Evolutionary conservation across 2,888 invertebrate species (phyloP).

Genomic region (Aporophyla nigra): DNA sequence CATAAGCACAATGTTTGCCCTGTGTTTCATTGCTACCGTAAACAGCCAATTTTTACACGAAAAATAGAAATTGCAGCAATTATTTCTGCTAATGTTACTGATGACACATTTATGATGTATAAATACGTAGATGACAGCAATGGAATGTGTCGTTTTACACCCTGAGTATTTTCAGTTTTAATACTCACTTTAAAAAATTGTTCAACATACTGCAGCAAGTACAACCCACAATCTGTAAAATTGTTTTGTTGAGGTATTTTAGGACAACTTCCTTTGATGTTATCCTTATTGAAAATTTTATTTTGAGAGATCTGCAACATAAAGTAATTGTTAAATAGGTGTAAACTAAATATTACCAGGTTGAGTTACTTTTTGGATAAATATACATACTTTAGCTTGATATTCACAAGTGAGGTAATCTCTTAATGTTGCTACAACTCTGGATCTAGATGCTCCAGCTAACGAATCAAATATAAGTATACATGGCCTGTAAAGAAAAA

Average conservation of each 20-base stretch:
- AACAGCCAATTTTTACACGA: background rate
- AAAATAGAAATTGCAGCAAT: background rate
- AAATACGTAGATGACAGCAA: background rate
- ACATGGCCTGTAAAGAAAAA: conserved; percentile 93
- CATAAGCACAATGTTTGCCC: background rate
- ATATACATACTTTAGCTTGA: conserved; percentile 92
- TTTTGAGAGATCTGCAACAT: conserved; percentile 89
- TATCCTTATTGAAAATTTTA: conserved; percentile 94
- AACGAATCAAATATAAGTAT: conserved; percentile 99
- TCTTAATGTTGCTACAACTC: conserved; percentile 96
- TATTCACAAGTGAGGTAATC: conserved; percentile 98
- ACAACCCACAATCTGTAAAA: conserved; percentile 99
- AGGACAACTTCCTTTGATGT: conserved; percentile 96
- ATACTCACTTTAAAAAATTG: conserved; percentile 95
- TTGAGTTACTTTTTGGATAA: conserved; percentile 2
- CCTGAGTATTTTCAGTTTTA: background rate
- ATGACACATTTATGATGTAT: background rate
- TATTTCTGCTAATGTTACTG: background rate
- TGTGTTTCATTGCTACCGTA: background rate
- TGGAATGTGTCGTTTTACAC: background rate
- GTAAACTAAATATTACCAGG: background rate
- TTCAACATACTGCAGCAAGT: conserved; percentile 98
- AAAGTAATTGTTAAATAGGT: conserved; percentile 32
- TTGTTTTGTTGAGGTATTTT: conserved; percentile 99
- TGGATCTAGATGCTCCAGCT: conserved; percentile 94